These are phyloP conservation scores for Falco novaeseelandiae DNA, from an alignment of 2,797 vertebrate genomes.

Conservation along the genomic window DNA sequence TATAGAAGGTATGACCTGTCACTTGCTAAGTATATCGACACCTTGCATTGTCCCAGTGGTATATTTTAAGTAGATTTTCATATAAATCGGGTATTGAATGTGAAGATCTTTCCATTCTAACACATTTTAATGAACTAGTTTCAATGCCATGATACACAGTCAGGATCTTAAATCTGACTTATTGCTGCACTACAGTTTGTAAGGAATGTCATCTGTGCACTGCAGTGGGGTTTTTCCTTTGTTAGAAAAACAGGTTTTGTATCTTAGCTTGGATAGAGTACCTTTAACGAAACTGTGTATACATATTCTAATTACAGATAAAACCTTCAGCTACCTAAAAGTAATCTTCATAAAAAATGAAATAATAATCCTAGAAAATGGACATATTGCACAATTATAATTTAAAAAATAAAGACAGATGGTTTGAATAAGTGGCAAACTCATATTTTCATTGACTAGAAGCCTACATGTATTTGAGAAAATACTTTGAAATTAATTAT, in stretches of 20 bases:
- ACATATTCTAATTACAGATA: background rate
- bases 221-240: background rate
- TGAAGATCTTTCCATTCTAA: background rate
- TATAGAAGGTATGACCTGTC: background rate
- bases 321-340: background rate
- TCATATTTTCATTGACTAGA: slow-evolving; percentile 68
- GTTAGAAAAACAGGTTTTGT: background rate
- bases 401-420: slow-evolving; percentile 52
- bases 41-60: background rate
- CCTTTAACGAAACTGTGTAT: background rate
- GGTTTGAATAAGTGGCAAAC: slow-evolving; percentile 49
- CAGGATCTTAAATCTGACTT: background rate
- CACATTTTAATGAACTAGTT: slow-evolving; percentile 15
- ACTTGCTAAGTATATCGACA: background rate
- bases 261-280: background rate
- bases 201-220: background rate
- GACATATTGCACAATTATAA: slow-evolving; percentile 49
- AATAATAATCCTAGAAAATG: slow-evolving; percentile 23
- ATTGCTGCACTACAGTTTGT: background rate
- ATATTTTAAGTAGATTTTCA: slow-evolving; percentile 12
- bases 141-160: background rate
- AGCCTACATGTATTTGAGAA: slow-evolving; percentile 55
- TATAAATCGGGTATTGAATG: slow-evolving; percentile 14
- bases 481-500: slow-evolving; percentile 67
- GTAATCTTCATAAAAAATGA: background rate